phyloP scores from a whole-genome alignment of 2,113 vertebrate genomes.

The Propithecus coquereli region DNA sequence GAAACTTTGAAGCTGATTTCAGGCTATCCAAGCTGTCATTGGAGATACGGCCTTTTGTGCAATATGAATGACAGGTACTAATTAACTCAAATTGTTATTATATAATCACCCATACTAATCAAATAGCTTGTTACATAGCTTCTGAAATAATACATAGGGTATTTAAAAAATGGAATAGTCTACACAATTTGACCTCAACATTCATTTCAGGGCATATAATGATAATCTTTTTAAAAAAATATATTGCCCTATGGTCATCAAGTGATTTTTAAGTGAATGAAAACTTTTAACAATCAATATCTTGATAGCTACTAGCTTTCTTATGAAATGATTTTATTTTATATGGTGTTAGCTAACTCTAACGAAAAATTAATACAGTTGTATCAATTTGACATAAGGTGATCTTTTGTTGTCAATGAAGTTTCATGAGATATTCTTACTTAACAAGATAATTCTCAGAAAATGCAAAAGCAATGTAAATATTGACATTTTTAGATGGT shows the following conservation, averaged over 20 bases:
- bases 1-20: background rate
- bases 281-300: background rate
- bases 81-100: conserved; percentile 2
- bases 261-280: background rate
- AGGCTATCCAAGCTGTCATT: background rate
- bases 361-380: background rate
- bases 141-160: background rate
- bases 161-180: background rate
- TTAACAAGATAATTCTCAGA: background rate
- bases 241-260: background rate
- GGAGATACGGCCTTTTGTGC: background rate
- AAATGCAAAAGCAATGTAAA: background rate
- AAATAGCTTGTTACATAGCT: background rate
- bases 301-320: background rate
- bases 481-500: background rate
- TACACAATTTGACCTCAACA: background rate
- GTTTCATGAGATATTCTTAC: background rate
- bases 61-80: background rate
- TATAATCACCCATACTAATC: background rate
- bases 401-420: background rate
- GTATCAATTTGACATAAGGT: background rate
- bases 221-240: background rate
- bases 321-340: background rate
- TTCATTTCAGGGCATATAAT: background rate
- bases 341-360: background rate